Evolutionary conservation across 2,113 vertebrate species (phyloP).

Genomic region (Tragulus kanchil): DNA sequence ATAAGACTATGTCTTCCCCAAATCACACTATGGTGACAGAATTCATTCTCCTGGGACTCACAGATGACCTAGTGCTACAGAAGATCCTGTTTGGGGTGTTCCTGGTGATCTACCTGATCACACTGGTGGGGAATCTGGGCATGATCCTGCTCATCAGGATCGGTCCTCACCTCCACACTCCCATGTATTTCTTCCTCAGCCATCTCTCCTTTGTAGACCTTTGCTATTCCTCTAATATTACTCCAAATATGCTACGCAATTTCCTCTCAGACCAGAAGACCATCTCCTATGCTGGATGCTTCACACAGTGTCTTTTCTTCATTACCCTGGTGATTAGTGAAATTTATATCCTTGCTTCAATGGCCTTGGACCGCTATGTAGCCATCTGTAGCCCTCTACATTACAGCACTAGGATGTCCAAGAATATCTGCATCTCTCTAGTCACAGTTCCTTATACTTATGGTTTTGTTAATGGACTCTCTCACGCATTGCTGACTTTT

Average conservation of each 20-base stretch:
- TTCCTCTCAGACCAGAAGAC: slow-evolving; percentile 25
- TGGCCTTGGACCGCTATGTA: neutral
- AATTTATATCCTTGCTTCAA: slow-evolving; percentile 61
- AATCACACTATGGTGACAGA: neutral
- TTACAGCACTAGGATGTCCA: slow-evolving; percentile 58
- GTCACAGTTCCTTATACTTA: neutral
- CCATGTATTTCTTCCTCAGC: slow-evolving; percentile 68
- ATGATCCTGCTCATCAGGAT: slow-evolving; percentile 53
- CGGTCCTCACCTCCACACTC: slow-evolving; percentile 43
- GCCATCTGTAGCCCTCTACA: neutral
- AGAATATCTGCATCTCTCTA: neutral
- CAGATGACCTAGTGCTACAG: slow-evolving; percentile 3
- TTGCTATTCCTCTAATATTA: slow-evolving; percentile 64
- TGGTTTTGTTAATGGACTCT: slow-evolving; percentile 57
- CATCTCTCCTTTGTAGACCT: slow-evolving; percentile 72
- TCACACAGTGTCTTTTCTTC: slow-evolving; percentile 68
- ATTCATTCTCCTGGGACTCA: slow-evolving; percentile 71
- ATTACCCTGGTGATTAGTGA: slow-evolving; percentile 71
- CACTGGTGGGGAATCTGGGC: slow-evolving; percentile 43
- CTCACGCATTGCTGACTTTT: slow-evolving; percentile 57
- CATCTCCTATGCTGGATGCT: slow-evolving; percentile 60
- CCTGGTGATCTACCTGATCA: slow-evolving; percentile 49
- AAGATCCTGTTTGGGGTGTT: slow-evolving; percentile 60
- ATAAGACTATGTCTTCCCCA: neutral
- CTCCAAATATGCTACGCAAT: slow-evolving; percentile 69